Evolutionary conservation across 2,888 invertebrate species (phyloP).

Genomic region (Latrodectus elegans): DNA sequence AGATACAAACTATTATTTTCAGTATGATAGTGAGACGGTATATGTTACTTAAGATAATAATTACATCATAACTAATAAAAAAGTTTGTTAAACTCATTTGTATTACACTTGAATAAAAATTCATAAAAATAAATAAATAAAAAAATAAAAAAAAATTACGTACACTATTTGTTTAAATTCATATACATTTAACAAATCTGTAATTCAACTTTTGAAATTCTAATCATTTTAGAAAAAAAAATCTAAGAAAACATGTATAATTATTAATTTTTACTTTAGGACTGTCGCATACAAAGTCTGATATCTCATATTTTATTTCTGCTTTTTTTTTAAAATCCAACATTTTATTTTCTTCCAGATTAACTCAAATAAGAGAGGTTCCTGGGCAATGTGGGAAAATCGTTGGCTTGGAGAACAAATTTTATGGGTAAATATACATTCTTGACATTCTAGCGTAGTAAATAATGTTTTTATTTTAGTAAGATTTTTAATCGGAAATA

Average conservation of each 20-base stretch:
- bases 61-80: too few species aligned
- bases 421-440: constrained; percentile 81
- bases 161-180: too few species aligned
- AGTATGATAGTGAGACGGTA: too few species aligned
- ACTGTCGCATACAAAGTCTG: background rate
- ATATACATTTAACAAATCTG: too few species aligned
- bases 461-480: background rate
- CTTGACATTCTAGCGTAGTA: background rate
- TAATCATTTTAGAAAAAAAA: too few species aligned
- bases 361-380: constrained; percentile 68
- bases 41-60: too few species aligned
- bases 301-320: background rate
- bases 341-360: constrained; percentile 23
- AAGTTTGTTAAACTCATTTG: too few species aligned
- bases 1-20: too few species aligned
- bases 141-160: too few species aligned
- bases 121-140: too few species aligned
- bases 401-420: constrained; percentile 85
- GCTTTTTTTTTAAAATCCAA: background rate
- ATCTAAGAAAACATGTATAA: background rate
- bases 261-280: background rate
- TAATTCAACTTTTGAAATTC: too few species aligned
- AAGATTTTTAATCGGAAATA: background rate
- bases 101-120: too few species aligned
- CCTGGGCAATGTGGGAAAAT: constrained; percentile 78